A percentile compares a stretch with the other conserved stretches of the same genome.
Evolutionary conservation across 1,140 invertebrate species (phyloP).

Genomic region (Paraescarpia echinospica): DNA sequence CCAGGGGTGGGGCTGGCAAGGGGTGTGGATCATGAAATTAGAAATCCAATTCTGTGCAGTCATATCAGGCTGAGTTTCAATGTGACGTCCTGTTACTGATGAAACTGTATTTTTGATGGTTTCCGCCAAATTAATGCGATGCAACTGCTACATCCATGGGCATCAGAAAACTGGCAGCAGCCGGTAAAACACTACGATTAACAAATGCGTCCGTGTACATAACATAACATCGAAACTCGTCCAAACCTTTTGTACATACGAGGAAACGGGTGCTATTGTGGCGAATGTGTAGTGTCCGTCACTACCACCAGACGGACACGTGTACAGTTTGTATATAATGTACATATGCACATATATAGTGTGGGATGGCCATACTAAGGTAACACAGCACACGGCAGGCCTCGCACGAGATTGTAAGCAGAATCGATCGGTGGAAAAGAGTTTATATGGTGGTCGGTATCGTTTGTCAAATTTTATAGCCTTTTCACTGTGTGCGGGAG

Average conservation of each 20-base stretch:
- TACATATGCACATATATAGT: background rate
- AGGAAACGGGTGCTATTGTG: background rate
- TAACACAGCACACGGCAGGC: background rate
- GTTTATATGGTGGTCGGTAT: background rate
- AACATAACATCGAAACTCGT: background rate
- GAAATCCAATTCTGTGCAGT: background rate
- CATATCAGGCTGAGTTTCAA: background rate
- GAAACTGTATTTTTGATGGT: background rate
- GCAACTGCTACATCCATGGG: no score
- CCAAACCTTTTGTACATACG: background rate
- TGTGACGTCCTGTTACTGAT: background rate
- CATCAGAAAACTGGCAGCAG: no score
- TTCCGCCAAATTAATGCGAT: no score
- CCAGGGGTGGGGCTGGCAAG: background rate
- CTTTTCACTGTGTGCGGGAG: background rate
- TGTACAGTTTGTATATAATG: slow-evolving; percentile 6
- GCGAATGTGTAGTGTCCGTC: background rate
- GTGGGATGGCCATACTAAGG: background rate
- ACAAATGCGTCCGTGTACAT: background rate
- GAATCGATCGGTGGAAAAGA: background rate
- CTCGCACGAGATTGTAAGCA: background rate
- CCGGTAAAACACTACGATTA: background rate
- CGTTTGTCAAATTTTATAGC: background rate
- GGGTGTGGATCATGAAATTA: background rate
- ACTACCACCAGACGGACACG: background rate